Evolutionary conservation across 2,888 invertebrate genomes (phyloP).

Genomic region (Invenusta paracnida): DNA sequence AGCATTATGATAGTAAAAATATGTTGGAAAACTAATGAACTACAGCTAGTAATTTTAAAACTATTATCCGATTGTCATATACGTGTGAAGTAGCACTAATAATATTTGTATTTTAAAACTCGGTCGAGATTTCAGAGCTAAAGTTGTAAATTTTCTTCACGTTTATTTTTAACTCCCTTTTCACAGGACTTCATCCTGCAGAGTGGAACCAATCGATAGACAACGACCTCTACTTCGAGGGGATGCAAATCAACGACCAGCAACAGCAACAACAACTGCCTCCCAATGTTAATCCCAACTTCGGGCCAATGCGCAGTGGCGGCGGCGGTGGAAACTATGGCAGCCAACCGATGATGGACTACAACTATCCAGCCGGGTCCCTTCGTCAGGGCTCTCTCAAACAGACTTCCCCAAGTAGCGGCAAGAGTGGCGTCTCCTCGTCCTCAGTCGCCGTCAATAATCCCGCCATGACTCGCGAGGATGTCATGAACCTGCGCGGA

Average conservation of each 20-base stretch:
- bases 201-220: slow-evolving; percentile 5
- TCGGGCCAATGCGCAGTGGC: background rate
- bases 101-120: no score
- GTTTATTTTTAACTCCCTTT: no score
- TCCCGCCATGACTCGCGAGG: slow-evolving; percentile 20
- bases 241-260: background rate
- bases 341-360: background rate
- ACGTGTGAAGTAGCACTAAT: no score
- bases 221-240: background rate
- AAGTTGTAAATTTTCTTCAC: no score
- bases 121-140: no score
- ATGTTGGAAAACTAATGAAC: no score
- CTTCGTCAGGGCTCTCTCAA: background rate
- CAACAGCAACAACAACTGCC: background rate
- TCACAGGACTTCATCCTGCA: background rate
- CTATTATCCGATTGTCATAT: no score
- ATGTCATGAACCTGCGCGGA: slow-evolving; percentile 17
- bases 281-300: background rate
- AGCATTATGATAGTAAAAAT: no score
- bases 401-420: background rate
- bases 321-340: background rate
- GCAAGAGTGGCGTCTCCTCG: background rate
- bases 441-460: background rate
- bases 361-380: background rate
- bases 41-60: no score